These are phyloP conservation scores for Cantharis lateralis DNA, from an alignment of 2,888 invertebrate genomes.

Conservation along the genomic window DNA sequence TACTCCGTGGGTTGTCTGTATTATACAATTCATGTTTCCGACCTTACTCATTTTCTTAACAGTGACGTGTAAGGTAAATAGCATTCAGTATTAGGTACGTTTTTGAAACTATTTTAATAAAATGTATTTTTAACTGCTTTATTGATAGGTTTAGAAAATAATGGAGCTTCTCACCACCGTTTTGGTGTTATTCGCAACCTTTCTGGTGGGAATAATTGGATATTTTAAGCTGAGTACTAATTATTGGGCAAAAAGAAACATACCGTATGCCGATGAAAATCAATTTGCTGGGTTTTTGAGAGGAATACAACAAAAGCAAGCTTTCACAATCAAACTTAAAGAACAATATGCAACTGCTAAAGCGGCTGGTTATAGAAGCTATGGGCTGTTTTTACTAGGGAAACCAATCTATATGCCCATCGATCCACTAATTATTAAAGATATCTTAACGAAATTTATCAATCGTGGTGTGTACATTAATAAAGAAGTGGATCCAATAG, in stretches of 20 bases:
- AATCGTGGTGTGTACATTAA: constrained; percentile 63
- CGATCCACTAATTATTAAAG: constrained; percentile 26
- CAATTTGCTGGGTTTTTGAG: neutral
- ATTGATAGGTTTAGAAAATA: too few relatives aligned
- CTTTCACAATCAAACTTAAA: neutral
- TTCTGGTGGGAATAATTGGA: neutral
- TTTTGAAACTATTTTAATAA: too few relatives aligned
- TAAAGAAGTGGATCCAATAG: constrained; percentile 61
- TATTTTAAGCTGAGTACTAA: neutral
- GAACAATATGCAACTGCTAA: neutral
- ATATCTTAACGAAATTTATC: constrained; percentile 61
- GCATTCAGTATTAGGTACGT: too few relatives aligned
- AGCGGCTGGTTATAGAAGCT: neutral
- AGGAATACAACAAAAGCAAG: neutral
- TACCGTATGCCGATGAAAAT: neutral
- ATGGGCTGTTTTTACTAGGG: neutral
- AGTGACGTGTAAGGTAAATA: too few relatives aligned
- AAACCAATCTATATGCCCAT: constrained; percentile 1
- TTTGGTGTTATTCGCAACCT: neutral
- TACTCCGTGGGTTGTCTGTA: too few relatives aligned
- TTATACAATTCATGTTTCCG: too few relatives aligned
- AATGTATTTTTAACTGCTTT: too few relatives aligned
- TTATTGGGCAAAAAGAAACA: neutral
- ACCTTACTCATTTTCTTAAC: too few relatives aligned
- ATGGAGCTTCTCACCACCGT: neutral